Conservation (phyloP, 2,113 vertebrate genomes). For the Marmota monax region DNA sequence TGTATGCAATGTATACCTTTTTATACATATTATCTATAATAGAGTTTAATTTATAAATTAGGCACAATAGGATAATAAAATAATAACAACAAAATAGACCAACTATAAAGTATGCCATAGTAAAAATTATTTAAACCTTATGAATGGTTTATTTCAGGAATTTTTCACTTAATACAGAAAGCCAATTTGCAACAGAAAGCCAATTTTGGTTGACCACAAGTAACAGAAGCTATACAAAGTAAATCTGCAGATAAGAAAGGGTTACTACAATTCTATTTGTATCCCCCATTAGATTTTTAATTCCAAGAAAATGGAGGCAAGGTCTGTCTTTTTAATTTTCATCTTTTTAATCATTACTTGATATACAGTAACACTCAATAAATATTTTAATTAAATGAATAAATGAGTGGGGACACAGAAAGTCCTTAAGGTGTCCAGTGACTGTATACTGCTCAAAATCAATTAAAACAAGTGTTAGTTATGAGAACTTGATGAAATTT, state of each 20-base stretch:
- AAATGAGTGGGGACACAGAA: not conserved
- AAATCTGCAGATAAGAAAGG: not conserved
- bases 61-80: not conserved
- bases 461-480: not conserved
- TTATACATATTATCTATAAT: not conserved
- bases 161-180: not conserved
- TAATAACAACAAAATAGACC: not conserved
- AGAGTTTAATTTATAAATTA: not conserved
- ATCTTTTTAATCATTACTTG: not conserved
- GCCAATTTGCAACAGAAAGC: not conserved
- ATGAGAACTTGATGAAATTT: not conserved
- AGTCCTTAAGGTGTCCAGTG: not conserved
- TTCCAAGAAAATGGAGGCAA: not conserved
- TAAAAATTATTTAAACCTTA: not conserved
- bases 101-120: not conserved
- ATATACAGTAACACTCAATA: not conserved
- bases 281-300: not conserved
- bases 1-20: too few relatives aligned
- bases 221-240: not conserved
- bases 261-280: not conserved
- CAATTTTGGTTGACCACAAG: not conserved
- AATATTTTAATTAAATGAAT: conserved; percentile 18
- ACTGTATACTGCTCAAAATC: not conserved
- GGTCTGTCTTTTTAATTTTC: not conserved
- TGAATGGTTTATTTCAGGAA: not conserved